Evolutionary conservation across 2,113 vertebrate species (phyloP), one percentile per base, ranked within the genome.

Genomic region (Phrynosoma platyrhinos): DNA sequence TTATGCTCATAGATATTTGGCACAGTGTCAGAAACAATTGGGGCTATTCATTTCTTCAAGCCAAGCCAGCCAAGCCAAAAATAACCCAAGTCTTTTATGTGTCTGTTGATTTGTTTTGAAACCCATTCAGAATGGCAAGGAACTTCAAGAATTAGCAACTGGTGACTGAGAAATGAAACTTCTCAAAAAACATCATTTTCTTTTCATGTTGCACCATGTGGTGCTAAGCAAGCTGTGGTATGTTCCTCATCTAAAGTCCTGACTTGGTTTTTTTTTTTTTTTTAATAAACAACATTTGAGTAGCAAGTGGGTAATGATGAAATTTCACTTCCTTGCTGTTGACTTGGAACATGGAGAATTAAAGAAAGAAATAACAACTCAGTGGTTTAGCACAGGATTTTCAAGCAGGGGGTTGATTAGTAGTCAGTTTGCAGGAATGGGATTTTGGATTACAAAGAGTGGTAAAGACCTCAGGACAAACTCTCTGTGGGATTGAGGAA

Each of bases 61-160:
- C 92, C 95, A 47, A 47, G 47, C 47, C 47, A 92, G 47, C 47
- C 47, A 92, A 94, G 92, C 93, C 93, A 96, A 95, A 97, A 97
- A 97, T 96, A 97, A 96, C 94, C 96, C 94, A 79, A 95, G 94
- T 90, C 89, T 93, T 94, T 88, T 92, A 96, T 95, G 96, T 98
- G 97, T 97, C 95, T 96, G 94, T 95, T 95, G 97, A 98, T 97
- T 97, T 97, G 96, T 97, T 98, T 97, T 97, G 96, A 97, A 97
- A 96, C 96, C 86, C 95, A 92, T 96, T 97, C 95, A 95, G 96
- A 97, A 95, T 32, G 91, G 92, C 92, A 96, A 97, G 95, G 95
- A 94, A 95, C 92, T 94, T 95, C 92, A 95, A 94, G 94, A 96
- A 95, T 94, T 95, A 96, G 91, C 95, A 92, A 91, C 84, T 89